Percentiles rank a stretch among this genome's conserved stretches.
Conservation (phyloP, 2,797 vertebrate genomes). For the Todus mexicanus region DNA sequence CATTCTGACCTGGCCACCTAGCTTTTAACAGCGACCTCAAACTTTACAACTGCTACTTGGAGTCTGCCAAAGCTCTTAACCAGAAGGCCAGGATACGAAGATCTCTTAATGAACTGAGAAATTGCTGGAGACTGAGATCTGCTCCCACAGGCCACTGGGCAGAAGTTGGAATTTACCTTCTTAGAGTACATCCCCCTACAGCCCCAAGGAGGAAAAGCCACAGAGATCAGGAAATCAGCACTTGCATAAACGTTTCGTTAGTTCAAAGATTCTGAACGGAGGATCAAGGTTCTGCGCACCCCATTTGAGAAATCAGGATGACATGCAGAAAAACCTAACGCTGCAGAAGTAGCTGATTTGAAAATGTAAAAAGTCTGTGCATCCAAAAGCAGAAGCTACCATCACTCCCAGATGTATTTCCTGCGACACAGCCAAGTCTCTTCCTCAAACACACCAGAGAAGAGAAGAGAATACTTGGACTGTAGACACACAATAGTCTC, state of each 20-base stretch:
- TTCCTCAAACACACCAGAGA: neutral
- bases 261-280: neutral
- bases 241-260: neutral
- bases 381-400: neutral
- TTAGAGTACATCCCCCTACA: neutral
- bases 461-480: neutral
- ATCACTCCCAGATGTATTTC: neutral
- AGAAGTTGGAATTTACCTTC: neutral
- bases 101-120: neutral
- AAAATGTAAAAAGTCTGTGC: neutral
- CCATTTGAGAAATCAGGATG: neutral
- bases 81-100: neutral
- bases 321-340: neutral
- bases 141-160: neutral
- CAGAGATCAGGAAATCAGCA: neutral
- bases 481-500: neutral
- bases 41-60: neutral
- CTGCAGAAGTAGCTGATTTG: neutral
- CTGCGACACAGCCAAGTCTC: neutral
- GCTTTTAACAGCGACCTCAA: neutral
- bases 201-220: neutral
- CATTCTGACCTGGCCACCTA: accelerated
- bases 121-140: neutral
- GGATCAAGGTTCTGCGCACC: neutral
- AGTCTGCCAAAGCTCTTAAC: neutral